Evolutionary conservation across 2,113 vertebrate species (phyloP).

Genomic region (Indri indri): DNA sequence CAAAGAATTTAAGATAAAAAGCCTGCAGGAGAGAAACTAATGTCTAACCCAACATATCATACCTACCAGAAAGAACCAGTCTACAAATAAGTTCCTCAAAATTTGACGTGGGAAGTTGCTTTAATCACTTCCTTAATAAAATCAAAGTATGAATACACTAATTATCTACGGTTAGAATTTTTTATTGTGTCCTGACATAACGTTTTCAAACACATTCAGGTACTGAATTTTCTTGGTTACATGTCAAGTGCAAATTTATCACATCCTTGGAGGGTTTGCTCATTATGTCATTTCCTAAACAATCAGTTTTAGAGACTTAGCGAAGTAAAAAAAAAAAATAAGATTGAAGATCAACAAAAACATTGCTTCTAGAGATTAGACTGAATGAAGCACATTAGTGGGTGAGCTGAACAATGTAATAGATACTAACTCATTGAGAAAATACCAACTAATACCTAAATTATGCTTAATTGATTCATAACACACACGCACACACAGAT

Average conservation of each 20-base stretch:
- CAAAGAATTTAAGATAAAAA: constrained; percentile 12
- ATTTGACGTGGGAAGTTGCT: neutral
- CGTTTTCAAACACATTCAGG: neutral
- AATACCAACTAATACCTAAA: neutral
- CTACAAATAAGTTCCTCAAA: neutral
- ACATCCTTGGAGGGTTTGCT: constrained; percentile 56
- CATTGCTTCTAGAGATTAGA: constrained; percentile 57
- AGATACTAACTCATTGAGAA: neutral
- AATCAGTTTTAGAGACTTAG: constrained; percentile 58
- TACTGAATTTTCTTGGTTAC: constrained; percentile 52
- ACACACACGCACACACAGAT: neutral
- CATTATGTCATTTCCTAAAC: constrained; percentile 63
- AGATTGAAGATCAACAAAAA: constrained; percentile 52
- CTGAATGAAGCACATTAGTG: neutral
- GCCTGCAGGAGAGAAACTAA: neutral
- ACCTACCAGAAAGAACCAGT: neutral
- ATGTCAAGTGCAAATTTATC: constrained; percentile 46
- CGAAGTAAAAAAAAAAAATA: constrained; percentile 42
- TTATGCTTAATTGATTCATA: neutral
- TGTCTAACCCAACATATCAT: neutral
- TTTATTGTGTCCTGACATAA: neutral
- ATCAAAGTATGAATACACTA: neutral
- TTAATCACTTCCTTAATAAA: constrained; percentile 34
- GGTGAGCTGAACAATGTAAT: neutral
- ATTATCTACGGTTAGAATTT: neutral